Base-by-base conservation (phyloP, 1,140 invertebrate species). In the Pseudomyrmex cubaensis region DNA sequence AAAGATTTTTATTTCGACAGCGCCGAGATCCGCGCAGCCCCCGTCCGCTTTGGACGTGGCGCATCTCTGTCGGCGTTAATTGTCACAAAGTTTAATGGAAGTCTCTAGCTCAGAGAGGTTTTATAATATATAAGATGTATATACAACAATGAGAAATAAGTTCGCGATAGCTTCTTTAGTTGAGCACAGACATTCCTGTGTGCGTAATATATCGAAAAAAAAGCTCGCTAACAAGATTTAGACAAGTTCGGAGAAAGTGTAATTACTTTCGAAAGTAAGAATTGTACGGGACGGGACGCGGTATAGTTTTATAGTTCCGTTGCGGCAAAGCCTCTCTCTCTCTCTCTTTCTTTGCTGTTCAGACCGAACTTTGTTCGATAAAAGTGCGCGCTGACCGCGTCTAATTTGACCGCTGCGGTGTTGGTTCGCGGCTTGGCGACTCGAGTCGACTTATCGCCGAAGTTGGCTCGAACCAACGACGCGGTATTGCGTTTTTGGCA, bases 1-100 rank as follows among this genome's bases (percentile, higher is more conserved):
- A 77, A 62, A 69, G n/a, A 35, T 50, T 56, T 56, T 66, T 35
- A 50, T 83, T 83, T 83, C 82, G 44, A 78, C 82, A 77, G 82
- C 44, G 54, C 25, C 44, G 7, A 17, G 25, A 52, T 52, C 62
- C 2, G 13, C 22, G 48, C 52, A 15, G 5, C 35, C 5, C 22
- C 22, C 52, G 52, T 82, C 69, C 69, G 67, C 63, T 74, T 82
- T 48, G 44, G 1, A 69, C 15, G 66, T 20, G 8, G 10, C 10
- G 64, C 76, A 50, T 72, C 5, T 35, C 35, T 7, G 52, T 73
- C 67, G 44, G 25, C 17, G 9, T 17, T 20, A 20, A 20, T 67
- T 46, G 66, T 52, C 63, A 20, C 52, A 52, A 52, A 77, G 17
- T 77, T 20, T 56, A 54, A 77, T 35, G 20, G 46, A 35, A 75